Conservation (phyloP, 2,888 invertebrate species). For the Crioceris asparagi region DNA sequence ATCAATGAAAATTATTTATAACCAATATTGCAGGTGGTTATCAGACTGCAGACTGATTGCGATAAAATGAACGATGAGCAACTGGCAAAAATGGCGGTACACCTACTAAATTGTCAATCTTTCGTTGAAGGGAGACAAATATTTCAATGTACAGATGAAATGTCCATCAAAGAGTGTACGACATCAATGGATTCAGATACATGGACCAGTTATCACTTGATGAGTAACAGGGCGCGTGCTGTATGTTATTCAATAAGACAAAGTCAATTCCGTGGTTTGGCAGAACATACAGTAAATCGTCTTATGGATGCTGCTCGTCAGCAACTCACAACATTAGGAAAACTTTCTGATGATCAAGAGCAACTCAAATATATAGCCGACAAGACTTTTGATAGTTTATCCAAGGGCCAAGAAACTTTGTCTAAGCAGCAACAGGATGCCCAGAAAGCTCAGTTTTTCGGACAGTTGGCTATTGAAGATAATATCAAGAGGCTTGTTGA, state of each 20-base stretch:
- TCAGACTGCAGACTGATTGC: slow-evolving; percentile 49
- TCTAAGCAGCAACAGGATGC: slow-evolving; percentile 42
- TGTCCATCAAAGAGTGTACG: slow-evolving; percentile 55
- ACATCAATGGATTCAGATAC: slow-evolving; percentile 52
- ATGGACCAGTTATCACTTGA: slow-evolving; percentile 60
- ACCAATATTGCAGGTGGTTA: slow-evolving; percentile 47
- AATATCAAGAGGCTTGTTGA: slow-evolving; percentile 47
- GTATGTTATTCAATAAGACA: slow-evolving; percentile 55
- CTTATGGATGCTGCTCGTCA: slow-evolving; percentile 42
- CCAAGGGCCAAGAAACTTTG: slow-evolving; percentile 21
- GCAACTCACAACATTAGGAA: slow-evolving; percentile 30
- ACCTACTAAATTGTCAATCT: slow-evolving; percentile 57
- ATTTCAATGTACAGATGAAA: slow-evolving; percentile 49
- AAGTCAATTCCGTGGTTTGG: slow-evolving; percentile 51
- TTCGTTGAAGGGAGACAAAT: slow-evolving; percentile 47
- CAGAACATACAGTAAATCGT: slow-evolving; percentile 54
- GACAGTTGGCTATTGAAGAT: slow-evolving; percentile 42
- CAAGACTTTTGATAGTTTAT: slow-evolving; percentile 27
- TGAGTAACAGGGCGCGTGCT: slow-evolving; percentile 55
- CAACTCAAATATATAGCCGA: slow-evolving; percentile 29
- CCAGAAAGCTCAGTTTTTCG: slow-evolving; percentile 39
- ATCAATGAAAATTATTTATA: too few relatives aligned
- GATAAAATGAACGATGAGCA: slow-evolving; percentile 52
- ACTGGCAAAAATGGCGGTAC: slow-evolving; percentile 53
- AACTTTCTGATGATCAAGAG: slow-evolving; percentile 30